Evolutionary conservation across 2,888 invertebrate genomes (phyloP), one percentile per base, ranked within the genome.

Genomic region (Nemurella pictetii): DNA sequence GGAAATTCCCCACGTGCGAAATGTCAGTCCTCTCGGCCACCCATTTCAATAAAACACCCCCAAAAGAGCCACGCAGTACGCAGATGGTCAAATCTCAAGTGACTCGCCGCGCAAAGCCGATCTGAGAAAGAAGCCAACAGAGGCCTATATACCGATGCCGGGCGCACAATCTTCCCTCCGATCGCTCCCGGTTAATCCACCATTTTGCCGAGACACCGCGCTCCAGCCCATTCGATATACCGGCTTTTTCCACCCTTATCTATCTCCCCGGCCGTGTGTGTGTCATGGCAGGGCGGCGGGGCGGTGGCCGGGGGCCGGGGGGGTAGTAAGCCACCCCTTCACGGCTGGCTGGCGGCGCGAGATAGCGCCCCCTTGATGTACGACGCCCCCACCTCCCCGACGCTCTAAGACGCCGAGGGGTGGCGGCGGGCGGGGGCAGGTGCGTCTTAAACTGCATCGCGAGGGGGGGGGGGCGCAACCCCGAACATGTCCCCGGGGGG

Each of bases 161-260:
- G 55, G 20, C 9, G 20, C 9, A 25, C 32, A 20, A 80, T 9
- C 80, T 29, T 55, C 55, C 55, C 9, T 5, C 9, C 3, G 3
- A 32, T 32, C 32, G 32, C 9, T 32, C 55, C 15, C 9, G 15
- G 32, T 55, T 55, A 55, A 55, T 55, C 55, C 55, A 55, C 55
- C 55, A 55, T 55, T 55, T 55, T 55, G 55, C 55, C 55, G 55
- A 55, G 55, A 55, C 9, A 20, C 20, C n/a, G n/a, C n/a, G n/a
- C n/a, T n/a, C n/a, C n/a, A n/a, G n/a, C n/a, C n/a, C n/a, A n/a
- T n/a, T n/a, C n/a, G n/a, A n/a, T n/a, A n/a, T n/a, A n/a, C 55
- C 55, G 72, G 55, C 72, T 72, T 82, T 55, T 29, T 29, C 28
- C 73, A 55, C 82, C 25, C 36, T 82, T 82, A 55, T 81, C 29